A percentile compares a stretch with the other conserved stretches of the same genome.
These are phyloP conservation scores for Eulemur mongoz DNA, from an alignment of 2,797 vertebrate genomes.

Conservation along the genomic window DNA sequence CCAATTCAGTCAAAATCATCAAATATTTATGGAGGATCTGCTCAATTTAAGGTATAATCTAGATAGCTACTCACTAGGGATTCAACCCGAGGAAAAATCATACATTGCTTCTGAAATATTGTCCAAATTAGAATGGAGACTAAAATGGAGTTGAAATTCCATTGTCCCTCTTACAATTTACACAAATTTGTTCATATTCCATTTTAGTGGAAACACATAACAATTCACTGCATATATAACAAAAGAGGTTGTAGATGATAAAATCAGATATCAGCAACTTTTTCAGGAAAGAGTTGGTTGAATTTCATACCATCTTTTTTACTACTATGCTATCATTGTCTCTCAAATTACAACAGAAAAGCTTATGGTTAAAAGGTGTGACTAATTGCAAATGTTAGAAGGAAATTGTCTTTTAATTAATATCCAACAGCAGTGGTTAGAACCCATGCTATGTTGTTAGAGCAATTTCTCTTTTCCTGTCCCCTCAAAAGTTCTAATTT, in stretches of 20 bases:
- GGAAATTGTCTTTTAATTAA: slow-evolving; percentile 13
- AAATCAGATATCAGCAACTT: not conserved
- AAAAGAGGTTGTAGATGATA: not conserved
- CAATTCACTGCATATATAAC: not conserved
- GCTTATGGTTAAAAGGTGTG: not conserved
- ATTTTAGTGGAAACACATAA: not conserved
- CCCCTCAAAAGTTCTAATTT: not conserved
- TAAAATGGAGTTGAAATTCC: not conserved
- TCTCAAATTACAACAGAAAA: slow-evolving; percentile 27
- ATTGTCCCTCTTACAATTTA: not conserved
- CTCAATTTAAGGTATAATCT: not conserved
- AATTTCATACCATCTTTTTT: not conserved
- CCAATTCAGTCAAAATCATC: not conserved
- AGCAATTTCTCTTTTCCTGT: not conserved
- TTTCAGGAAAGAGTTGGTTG: not conserved
- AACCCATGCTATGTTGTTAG: not conserved
- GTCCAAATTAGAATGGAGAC: not conserved
- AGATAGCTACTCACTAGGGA: not conserved
- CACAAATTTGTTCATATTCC: not conserved
- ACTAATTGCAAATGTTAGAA: not conserved
- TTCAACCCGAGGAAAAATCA: not conserved
- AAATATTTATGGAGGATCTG: not conserved
- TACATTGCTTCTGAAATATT: not conserved
- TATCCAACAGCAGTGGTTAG: not conserved
- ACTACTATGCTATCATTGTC: not conserved